A percentile compares a stretch with the other conserved stretches of the same genome.
Conservation (phyloP, 2,797 vertebrate species). For the Xiphophorus birchmanni region DNA sequence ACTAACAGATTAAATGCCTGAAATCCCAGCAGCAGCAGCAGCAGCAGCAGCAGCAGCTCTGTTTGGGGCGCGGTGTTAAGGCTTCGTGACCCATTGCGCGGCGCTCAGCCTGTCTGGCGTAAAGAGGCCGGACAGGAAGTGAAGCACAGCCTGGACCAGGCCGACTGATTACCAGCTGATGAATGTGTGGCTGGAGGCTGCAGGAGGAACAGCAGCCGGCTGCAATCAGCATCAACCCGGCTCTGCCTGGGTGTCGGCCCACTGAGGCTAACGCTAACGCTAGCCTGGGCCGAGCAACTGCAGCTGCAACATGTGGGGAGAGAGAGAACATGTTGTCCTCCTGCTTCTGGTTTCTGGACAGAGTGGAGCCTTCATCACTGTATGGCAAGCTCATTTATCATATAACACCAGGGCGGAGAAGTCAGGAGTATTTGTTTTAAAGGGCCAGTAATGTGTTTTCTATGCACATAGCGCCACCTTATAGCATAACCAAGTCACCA, state of each 20-base stretch:
- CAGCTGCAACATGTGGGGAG: conserved; percentile 32
- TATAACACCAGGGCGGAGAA: not conserved
- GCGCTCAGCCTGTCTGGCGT: not conserved
- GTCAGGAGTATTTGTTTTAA: too few species aligned
- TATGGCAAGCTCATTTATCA: not conserved
- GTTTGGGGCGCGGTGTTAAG: not conserved
- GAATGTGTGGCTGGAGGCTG: conserved; percentile 66
- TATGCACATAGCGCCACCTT: too few species aligned
- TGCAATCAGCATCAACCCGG: conserved; percentile 62
- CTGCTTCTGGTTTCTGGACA: not conserved
- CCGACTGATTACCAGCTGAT: conserved; percentile 78
- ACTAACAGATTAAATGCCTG: not conserved
- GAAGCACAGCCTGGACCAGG: conserved; percentile 39
- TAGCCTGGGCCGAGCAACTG: conserved; percentile 36
- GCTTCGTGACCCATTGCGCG: conserved; percentile 37
- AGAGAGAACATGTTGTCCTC: not conserved
- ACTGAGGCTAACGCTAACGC: conserved; percentile 1
- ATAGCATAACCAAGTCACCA: too few species aligned
- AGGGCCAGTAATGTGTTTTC: too few species aligned
- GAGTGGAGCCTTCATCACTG: not conserved
- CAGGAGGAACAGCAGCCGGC: conserved; percentile 59
- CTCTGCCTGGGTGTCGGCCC: conserved; percentile 24
- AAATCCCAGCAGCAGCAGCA: not conserved
- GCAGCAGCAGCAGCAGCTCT: too few species aligned
- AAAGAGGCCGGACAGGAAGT: conserved; percentile 15